phyloP scores from a whole-genome alignment of 1,140 invertebrate species.

The Drosophila tropicalis region DNA sequence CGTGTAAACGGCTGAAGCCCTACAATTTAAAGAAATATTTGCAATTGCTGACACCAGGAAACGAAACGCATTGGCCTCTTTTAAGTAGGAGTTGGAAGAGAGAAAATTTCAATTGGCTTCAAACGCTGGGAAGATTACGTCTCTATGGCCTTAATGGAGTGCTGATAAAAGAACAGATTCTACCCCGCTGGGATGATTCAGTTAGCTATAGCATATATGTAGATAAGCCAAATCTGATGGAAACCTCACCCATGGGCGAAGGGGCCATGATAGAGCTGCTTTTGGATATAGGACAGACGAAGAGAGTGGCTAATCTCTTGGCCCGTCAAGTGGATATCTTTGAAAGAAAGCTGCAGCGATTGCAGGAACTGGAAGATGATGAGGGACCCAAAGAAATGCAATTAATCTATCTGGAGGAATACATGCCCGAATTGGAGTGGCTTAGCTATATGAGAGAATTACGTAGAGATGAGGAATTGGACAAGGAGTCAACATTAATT shows the following conservation, averaged over 20 bases:
- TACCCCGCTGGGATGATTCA: constrained; percentile 77
- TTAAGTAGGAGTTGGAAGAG: constrained; percentile 65
- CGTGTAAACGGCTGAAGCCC: constrained; percentile 76
- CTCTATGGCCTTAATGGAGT: constrained; percentile 72
- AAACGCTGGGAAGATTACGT: constrained; percentile 62
- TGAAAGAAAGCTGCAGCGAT: constrained; percentile 65
- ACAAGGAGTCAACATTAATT: constrained; percentile 60
- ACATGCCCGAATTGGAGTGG: constrained; percentile 71
- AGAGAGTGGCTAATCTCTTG: constrained; percentile 68
- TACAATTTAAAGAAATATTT: constrained; percentile 81
- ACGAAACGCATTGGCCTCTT: constrained; percentile 60
- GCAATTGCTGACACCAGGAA: constrained; percentile 55
- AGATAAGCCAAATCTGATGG: constrained; percentile 65
- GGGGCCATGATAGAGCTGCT: constrained; percentile 75
- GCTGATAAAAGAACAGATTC: constrained; percentile 64
- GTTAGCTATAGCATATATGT: constrained; percentile 66
- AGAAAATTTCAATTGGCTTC: constrained; percentile 68
- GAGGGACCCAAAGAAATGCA: constrained; percentile 75
- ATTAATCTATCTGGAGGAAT: constrained; percentile 65
- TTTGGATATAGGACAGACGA: constrained; percentile 76
- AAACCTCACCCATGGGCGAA: constrained; percentile 73
- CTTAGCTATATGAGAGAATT: constrained; percentile 56
- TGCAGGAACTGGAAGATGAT: constrained; percentile 75
- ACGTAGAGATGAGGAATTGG: constrained; percentile 11
- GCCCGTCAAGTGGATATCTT: constrained; percentile 66